Evolutionary conservation across 2,888 invertebrate species (phyloP), one percentile per base, ranked within the genome.

Genomic region (Noctua comes): DNA sequence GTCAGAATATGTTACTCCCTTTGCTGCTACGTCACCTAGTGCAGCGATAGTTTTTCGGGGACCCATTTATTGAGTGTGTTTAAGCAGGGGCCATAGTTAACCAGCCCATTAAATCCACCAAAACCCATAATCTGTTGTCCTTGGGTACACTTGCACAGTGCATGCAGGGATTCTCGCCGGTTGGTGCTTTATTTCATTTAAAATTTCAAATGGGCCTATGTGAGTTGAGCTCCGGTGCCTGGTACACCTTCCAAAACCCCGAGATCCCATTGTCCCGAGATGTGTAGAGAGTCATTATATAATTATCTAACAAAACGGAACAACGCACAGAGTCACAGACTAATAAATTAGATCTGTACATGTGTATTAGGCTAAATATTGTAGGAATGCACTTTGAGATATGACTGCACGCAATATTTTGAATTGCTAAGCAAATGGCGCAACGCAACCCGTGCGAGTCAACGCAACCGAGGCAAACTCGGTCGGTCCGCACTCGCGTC

Each of bases 341-440:
- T n/a, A 77, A 36, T 78, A 78, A 65, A 54, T 78, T 46, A 43
- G 31, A 54, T 43, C 21, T 40, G 62, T 77, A 24, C 18, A 16
- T 31, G 16, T 11, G 18, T 51, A 62, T 48, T 31, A 24, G 1
- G 27, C 24, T 76, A 24, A 76, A 24, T 76, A 31, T 51, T 54
- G 21, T 27, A 80, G 31, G 51, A 80, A 78, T 43, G 40, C 77
- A 68, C 57, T 31, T 46, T 48, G 51, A 51, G 77, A 64, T 76
- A 77, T n/a, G 36, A 78, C 59, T 62, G 48, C 71, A 59, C 73
- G 69, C 76, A 83, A 69, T 72, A 73, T 77, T 83, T 88, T 88
- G 85, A 88, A 90, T 90, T 88, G 87, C 82, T 83, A 77, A 83
- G 80, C 62, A 79, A 81, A 83, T 82, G 80, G 46, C 46, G 64